These are phyloP conservation scores for Petrocephalus zakoni DNA, from an alignment of 2,113 vertebrate genomes.

Conservation along the genomic window DNA sequence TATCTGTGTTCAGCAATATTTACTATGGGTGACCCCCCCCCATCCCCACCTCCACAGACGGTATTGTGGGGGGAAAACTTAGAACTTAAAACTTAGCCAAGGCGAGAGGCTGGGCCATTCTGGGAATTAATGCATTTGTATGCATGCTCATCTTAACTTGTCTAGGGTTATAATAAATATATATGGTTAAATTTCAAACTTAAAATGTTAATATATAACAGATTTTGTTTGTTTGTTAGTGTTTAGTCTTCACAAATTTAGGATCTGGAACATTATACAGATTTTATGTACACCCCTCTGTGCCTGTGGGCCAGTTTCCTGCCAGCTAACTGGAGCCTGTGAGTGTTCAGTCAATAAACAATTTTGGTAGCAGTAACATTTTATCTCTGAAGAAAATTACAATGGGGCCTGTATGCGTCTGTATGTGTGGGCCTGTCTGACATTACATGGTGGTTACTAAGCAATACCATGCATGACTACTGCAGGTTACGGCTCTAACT, in stretches of 20 bases:
- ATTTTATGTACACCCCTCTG: not conserved
- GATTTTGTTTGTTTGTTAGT: not conserved
- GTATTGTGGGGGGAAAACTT: no score
- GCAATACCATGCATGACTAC: not conserved
- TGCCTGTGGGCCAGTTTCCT: not conserved
- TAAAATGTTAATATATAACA: not conserved
- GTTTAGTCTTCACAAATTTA: not conserved
- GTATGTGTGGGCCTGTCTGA: not conserved
- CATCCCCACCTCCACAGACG: no score
- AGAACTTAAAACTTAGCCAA: no score
- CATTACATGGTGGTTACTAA: not conserved
- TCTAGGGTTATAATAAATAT: not conserved
- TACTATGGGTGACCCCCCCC: no score
- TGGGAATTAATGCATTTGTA: not conserved
- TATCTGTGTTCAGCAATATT: no score
- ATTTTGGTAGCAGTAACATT: not conserved
- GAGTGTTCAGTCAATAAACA: not conserved
- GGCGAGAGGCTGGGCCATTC: not conserved
- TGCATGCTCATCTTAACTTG: not conserved
- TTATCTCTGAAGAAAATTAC: not conserved
- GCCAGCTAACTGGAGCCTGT: not conserved
- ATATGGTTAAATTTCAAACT: not conserved
- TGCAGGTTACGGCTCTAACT: not conserved
- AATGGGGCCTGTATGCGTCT: not conserved
- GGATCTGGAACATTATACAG: not conserved